Evolutionary conservation across 2,797 vertebrate species (phyloP), one percentile per base, ranked within the genome.

Genomic region (Myotis findleyi): DNA sequence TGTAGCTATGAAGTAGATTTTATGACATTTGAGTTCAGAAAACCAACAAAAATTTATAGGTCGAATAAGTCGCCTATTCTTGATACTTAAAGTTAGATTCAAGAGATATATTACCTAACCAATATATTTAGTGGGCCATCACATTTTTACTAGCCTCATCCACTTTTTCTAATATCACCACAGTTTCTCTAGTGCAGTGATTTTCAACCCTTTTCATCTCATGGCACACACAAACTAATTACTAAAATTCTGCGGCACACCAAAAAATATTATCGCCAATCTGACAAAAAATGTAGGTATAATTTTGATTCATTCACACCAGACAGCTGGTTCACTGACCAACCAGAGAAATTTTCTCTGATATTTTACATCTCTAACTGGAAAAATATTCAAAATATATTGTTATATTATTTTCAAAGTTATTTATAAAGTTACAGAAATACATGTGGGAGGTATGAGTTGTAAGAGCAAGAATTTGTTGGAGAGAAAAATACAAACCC

Each of bases 31-130:
- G 88, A 94, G 87, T 85, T 89, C 85, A 95, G 81, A 89, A 96
- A 93, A 81, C 69, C 49, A 89, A 94, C 83, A 96, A 92, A 93
- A 96, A 91, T 86, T 91, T 95, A 91, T 93, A 92, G 75, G 82
- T n/a, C 53, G 93, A 96, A 87, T 83, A n/a, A 87, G 47, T 75
- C 44, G 83, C 23, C 66, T 79, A 87, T 80, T 96, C 57, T 87
- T 93, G 71, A 55, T 93, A 84, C 47, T 76, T 92, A 92, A 73
- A 71, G 18, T 80, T 76, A 85, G 59, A 49, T 85, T 95, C 66
- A 96, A 93, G 91, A 84, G 72, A 88, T 95, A 93, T 90, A 95
- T 87, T 93, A 68, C 76, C 76, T 89, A 87, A 80, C 59, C 71
- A 95, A 87, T 88, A 84, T 84, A 96, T 95, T 93, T 92, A 97